Conservation (phyloP, 2,888 invertebrate species). For the Watsonalla binaria region DNA sequence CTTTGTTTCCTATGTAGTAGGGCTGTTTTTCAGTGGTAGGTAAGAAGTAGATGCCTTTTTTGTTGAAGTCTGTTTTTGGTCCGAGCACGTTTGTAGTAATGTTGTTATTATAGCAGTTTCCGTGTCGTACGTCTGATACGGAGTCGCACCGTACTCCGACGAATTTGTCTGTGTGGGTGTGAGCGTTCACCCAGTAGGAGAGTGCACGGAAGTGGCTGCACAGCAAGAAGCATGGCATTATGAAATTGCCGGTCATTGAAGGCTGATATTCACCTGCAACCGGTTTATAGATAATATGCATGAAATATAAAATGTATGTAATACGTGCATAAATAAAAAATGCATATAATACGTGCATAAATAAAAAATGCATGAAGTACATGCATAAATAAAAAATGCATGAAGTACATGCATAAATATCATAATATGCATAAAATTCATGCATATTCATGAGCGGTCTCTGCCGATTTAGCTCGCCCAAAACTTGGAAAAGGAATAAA, state of each 20-base stretch:
- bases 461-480: no score
- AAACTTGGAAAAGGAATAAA: no score
- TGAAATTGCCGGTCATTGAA: conserved; percentile 42
- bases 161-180: conserved; percentile 46
- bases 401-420: no score
- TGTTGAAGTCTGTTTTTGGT: conserved; percentile 53
- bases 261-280: conserved; percentile 64
- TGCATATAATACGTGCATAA: no score
- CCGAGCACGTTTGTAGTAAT: conserved; percentile 47
- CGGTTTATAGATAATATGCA: no score
- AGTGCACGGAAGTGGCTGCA: conserved; percentile 63
- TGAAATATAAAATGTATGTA: no score
- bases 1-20: conserved; percentile 49
- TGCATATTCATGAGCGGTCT: no score
- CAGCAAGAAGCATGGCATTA: conserved; percentile 58
- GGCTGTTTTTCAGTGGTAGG: conserved; percentile 47
- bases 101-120: conserved; percentile 44
- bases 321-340: no score
- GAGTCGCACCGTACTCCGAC: conserved; percentile 49
- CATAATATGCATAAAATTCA: no score
- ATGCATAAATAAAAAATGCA: no score
- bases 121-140: conserved; percentile 43
- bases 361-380: no score
- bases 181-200: conserved; percentile 49
- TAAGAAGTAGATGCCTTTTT: conserved; percentile 58